Conservation (phyloP, 35 echinoderm and acorn worm species). For the Patiria miniata region DNA sequence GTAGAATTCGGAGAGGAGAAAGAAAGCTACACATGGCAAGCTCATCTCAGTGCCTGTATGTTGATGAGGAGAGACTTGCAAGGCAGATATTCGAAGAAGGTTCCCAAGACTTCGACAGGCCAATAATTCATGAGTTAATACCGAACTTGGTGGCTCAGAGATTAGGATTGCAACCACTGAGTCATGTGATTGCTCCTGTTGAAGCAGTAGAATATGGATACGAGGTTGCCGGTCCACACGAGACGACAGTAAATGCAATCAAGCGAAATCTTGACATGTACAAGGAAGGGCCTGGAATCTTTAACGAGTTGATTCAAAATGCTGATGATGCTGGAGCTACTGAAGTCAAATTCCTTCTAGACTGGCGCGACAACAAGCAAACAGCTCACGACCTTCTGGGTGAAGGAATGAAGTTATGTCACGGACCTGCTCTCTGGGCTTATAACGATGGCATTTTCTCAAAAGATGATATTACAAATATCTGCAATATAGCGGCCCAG, state of each 20-base stretch:
- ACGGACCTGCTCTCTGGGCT: slow-evolving; percentile 90
- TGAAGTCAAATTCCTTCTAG: slow-evolving; percentile 72
- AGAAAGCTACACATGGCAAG: not conserved
- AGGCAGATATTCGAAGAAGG: not conserved
- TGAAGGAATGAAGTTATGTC: slow-evolving; percentile 66
- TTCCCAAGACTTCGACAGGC: not conserved
- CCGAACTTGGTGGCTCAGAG: slow-evolving; percentile 16
- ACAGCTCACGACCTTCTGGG: slow-evolving; percentile 27
- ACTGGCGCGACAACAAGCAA: slow-evolving; percentile 51
- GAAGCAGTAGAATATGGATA: slow-evolving; percentile 25
- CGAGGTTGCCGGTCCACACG: slow-evolving; percentile 34
- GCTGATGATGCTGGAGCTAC: slow-evolving; percentile 81
- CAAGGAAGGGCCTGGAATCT: slow-evolving; percentile 25
- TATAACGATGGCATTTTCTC: slow-evolving; percentile 82
- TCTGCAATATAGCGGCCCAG: slow-evolving; percentile 46
- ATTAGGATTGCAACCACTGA: slow-evolving; percentile 24
- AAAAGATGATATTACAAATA: slow-evolving; percentile 74
- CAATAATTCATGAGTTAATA: slow-evolving; percentile 41
- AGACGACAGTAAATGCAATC: slow-evolving; percentile 35
- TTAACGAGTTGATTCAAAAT: slow-evolving; percentile 79
- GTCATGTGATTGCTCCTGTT: slow-evolving; percentile 22
- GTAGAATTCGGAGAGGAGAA: not conserved
- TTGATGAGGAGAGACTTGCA: slow-evolving; percentile 45
- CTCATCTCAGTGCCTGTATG: not conserved
- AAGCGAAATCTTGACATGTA: slow-evolving; percentile 43